Evolutionary conservation across 30 jellyfish, hydroid and myxozoan genomes (phyloP).

Genomic region (Turritopsis rubra): DNA sequence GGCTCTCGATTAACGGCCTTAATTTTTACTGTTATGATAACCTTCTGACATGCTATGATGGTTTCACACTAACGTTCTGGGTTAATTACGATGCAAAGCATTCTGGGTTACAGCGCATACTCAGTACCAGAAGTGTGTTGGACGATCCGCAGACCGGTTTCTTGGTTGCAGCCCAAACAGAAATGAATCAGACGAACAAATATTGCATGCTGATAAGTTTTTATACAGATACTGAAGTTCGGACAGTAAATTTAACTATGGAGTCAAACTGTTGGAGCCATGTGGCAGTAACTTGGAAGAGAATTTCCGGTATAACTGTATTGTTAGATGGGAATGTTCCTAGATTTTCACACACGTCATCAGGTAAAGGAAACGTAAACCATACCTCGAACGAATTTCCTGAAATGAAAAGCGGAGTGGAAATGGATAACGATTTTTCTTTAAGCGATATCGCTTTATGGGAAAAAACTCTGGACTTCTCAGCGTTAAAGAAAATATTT

Average conservation of each 20-base stretch:
- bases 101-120: background rate
- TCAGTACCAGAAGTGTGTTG: background rate
- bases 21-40: conserved; percentile 19
- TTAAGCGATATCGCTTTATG: background rate
- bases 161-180: background rate
- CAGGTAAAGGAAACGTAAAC: background rate
- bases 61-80: conserved; percentile 26
- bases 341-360: background rate
- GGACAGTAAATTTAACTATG: background rate
- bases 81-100: background rate
- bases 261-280: background rate
- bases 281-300: background rate
- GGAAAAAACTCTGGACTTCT: background rate
- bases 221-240: background rate
- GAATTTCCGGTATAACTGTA: background rate
- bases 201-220: background rate
- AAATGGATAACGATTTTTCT: background rate
- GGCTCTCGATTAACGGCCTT: conserved; percentile 2
- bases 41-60: conserved; percentile 7
- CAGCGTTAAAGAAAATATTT: background rate
- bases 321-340: background rate
- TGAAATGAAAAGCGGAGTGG: too few relatives aligned
- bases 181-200: background rate
- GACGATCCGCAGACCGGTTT: background rate
- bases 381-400: background rate